A percentile compares a stretch with the other conserved stretches of the same genome.
These are phyloP conservation scores for Meandrusa payeni DNA, from an alignment of 2,888 invertebrate genomes.

Conservation along the genomic window DNA sequence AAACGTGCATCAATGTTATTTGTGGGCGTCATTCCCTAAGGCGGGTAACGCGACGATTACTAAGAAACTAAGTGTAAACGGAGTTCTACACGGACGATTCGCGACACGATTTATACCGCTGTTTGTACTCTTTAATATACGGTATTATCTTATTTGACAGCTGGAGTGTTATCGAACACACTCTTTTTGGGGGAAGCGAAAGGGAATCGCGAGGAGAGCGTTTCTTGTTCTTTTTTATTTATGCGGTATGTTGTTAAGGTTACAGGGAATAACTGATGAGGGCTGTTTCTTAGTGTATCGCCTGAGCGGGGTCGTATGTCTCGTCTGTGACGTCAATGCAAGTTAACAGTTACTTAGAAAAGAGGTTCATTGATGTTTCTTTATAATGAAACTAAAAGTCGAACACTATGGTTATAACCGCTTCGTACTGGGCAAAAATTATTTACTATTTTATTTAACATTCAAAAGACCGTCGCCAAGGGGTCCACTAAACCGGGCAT, in stretches of 20 bases:
- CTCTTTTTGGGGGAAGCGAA: conserved; percentile 9
- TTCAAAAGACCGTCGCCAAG: too few species aligned
- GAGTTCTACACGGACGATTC: conserved; percentile 42
- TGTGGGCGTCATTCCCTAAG: conserved; percentile 66
- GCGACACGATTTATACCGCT: conserved; percentile 28
- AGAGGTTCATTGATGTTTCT: too few species aligned
- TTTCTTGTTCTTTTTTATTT: conserved; percentile 8
- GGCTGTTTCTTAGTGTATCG: not conserved
- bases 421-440: too few species aligned
- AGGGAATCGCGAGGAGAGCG: not conserved
- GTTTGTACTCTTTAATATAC: conserved; percentile 19
- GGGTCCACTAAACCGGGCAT: too few species aligned
- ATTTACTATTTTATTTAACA: too few species aligned
- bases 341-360: not conserved
- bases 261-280: conserved; percentile 4
- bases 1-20: conserved; percentile 73
- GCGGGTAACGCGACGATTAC: conserved; percentile 60
- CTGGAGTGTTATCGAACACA: conserved; percentile 38
- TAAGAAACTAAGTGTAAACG: conserved; percentile 57
- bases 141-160: conserved; percentile 33
- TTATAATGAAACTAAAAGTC: too few species aligned
- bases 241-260: conserved; percentile 5
- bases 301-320: not conserved
- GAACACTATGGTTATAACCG: too few species aligned
- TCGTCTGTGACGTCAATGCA: not conserved